Evolutionary conservation across 2,888 invertebrate species (phyloP).

Genomic region (Eudemis profundana): DNA sequence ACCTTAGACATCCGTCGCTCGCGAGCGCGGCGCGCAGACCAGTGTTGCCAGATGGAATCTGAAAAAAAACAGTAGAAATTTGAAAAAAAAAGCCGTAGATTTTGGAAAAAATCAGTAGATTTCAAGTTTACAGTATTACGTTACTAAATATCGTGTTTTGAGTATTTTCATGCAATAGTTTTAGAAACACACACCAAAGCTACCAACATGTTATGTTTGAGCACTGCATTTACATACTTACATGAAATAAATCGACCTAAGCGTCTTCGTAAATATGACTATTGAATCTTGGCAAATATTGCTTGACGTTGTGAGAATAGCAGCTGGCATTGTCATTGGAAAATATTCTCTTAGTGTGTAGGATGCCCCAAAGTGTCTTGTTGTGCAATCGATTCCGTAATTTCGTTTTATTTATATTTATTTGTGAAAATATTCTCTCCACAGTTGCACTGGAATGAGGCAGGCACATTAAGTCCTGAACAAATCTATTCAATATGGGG

Average conservation of each 20-base stretch:
- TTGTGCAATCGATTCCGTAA: neutral
- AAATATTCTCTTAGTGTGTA: slow-evolving; percentile 1
- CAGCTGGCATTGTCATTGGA: neutral
- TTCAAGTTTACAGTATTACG: neutral
- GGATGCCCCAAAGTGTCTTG: neutral
- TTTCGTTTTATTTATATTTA: slow-evolving; percentile 16
- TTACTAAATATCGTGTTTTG: neutral
- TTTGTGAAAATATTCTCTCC: neutral
- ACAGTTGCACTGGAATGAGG: slow-evolving; percentile 5
- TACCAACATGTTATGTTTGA: neutral
- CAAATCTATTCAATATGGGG: slow-evolving; percentile 3
- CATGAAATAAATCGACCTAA: neutral
- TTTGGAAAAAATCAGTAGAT: neutral
- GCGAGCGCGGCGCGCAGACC: no score
- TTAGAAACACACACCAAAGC: no score
- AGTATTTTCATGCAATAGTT: no score
- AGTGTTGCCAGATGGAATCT: slow-evolving; percentile 8
- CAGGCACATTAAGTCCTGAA: neutral
- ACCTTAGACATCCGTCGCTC: no score
- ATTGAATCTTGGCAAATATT: neutral
- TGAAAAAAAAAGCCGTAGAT: neutral
- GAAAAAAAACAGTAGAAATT: slow-evolving; percentile 2
- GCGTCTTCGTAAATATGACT: slow-evolving; percentile 2
- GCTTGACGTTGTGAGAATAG: slow-evolving; percentile 3
- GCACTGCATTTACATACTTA: neutral